These are phyloP conservation scores for Drosophila aff. DNA, from an alignment of 1,140 invertebrate genomes.

Conservation along the genomic window DNA sequence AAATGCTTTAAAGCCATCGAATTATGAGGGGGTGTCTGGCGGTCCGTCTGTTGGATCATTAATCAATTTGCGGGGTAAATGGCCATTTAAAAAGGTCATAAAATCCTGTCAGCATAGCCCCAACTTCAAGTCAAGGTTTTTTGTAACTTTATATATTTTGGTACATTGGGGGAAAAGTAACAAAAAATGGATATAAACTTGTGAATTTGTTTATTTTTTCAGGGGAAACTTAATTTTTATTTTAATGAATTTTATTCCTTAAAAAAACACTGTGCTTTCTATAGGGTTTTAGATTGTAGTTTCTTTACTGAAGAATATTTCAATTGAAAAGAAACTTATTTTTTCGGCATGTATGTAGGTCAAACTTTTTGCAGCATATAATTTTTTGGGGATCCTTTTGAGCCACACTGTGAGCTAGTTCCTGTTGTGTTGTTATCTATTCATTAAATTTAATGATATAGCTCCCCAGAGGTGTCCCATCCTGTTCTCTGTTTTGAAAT, in stretches of 20 bases:
- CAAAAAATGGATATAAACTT: not conserved
- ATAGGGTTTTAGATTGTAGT: too few species aligned
- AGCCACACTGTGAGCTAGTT: not conserved
- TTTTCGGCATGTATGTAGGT: slow-evolving; percentile 11
- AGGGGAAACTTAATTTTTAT: not conserved
- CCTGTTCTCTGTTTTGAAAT: slow-evolving; percentile 45
- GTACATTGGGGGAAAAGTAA: not conserved
- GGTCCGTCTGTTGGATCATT: slow-evolving; percentile 27
- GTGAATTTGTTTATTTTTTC: not conserved
- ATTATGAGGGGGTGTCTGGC: slow-evolving; percentile 16
- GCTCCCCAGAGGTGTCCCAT: slow-evolving; percentile 28
- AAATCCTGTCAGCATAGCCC: slow-evolving; percentile 33
- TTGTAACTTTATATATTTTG: slow-evolving; percentile 6
- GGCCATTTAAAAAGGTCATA: slow-evolving; percentile 51
- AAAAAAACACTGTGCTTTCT: too few species aligned
- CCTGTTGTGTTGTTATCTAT: slow-evolving; percentile 52
- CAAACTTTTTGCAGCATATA: slow-evolving; percentile 13
- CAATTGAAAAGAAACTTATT: not conserved
- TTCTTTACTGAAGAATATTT: too few species aligned
- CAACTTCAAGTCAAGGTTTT: slow-evolving; percentile 16
- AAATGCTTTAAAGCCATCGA: slow-evolving; percentile 32
- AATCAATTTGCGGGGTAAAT: slow-evolving; percentile 52
- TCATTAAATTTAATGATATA: slow-evolving; percentile 76
- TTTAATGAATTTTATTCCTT: too few species aligned
- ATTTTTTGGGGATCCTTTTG: not conserved